These are phyloP conservation scores for Argya squamiceps DNA, from an alignment of 2,797 vertebrate species.

Conservation along the genomic window DNA sequence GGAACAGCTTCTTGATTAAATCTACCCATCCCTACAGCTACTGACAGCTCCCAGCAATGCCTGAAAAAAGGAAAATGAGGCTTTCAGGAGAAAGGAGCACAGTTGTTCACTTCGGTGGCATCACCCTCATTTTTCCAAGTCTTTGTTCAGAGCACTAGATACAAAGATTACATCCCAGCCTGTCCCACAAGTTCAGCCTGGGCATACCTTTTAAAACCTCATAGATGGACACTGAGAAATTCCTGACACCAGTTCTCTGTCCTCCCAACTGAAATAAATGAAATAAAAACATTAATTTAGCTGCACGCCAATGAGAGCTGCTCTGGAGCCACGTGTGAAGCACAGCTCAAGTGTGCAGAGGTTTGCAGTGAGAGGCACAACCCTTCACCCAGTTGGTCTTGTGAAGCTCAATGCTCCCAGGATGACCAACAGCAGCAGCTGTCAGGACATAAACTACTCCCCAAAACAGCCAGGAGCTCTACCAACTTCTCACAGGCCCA, in stretches of 20 bases:
- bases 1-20: not conserved
- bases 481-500: not conserved
- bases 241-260: not conserved
- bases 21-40: not conserved
- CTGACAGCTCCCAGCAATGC: not conserved
- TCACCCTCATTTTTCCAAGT: not conserved
- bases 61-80: not conserved
- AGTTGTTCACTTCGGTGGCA: not conserved
- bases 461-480: not conserved
- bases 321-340: not conserved
- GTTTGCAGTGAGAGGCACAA: not conserved
- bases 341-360: not conserved
- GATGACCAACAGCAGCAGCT: not conserved
- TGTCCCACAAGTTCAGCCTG: not conserved
- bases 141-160: not conserved
- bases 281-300: not conserved
- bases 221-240: not conserved
- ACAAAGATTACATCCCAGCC: not conserved
- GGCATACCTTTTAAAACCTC: not conserved
- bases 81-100: not conserved
- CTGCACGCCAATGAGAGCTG: not conserved
- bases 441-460: not conserved
- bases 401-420: not conserved
- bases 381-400: not conserved
- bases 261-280: not conserved